Percentiles rank a stretch among this genome's conserved stretches.
phyloP scores from a whole-genome alignment of 1,140 invertebrate species.

The Drosophila burlai region DNA sequence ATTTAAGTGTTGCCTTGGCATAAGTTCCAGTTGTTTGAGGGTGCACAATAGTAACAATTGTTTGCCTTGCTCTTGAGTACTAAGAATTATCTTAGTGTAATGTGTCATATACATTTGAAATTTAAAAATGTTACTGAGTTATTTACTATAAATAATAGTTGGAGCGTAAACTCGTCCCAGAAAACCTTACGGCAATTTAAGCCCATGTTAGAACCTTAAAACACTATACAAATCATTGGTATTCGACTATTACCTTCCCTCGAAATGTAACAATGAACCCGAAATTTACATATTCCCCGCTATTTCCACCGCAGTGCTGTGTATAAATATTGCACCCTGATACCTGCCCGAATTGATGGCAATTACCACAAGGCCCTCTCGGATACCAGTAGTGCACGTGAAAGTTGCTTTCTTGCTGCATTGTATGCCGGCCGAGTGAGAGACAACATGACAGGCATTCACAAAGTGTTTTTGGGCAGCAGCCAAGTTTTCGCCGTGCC shows the following conservation, averaged over 20 bases:
- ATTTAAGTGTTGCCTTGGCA: conserved; percentile 1
- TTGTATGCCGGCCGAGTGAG: conserved; percentile 28
- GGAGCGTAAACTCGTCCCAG: too few species aligned
- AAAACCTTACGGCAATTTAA: background rate
- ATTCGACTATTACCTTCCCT: background rate
- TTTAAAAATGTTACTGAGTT: too few species aligned
- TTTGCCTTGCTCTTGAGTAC: background rate
- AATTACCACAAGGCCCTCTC: conserved; percentile 37
- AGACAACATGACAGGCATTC: conserved; percentile 56
- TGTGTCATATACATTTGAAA: background rate
- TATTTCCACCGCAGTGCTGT: background rate
- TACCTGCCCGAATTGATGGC: conserved; percentile 35
- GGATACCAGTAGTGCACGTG: conserved; percentile 24
- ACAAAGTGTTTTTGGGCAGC: conserved; percentile 66
- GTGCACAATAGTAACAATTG: background rate
- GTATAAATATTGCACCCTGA: conserved; percentile 24
- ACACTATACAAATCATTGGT: background rate
- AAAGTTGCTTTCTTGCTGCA: conserved; percentile 37
- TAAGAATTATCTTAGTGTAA: background rate
- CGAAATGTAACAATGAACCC: background rate
- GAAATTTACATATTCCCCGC: background rate
- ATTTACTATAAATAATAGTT: too few species aligned
- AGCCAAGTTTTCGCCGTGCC: conserved; percentile 69
- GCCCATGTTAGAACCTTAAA: background rate
- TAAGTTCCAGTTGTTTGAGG: background rate